Percentiles rank a stretch among this genome's conserved stretches.
These are phyloP conservation scores for Anguilla obscura DNA, from an alignment of 2,797 vertebrate species.

Conservation along the genomic window DNA sequence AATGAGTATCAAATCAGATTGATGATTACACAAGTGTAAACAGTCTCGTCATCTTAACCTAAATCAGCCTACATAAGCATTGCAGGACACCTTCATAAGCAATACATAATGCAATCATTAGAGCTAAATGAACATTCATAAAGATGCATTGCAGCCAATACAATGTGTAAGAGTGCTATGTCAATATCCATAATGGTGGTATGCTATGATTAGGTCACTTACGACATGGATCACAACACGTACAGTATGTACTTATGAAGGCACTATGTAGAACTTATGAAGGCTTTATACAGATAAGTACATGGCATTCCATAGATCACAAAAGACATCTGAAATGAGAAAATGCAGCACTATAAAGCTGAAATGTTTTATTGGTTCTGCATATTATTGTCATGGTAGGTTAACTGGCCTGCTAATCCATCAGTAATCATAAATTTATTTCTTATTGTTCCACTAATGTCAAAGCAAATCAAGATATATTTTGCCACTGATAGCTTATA, in stretches of 20 bases:
- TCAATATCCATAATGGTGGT: background rate
- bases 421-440: background rate
- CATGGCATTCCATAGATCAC: background rate
- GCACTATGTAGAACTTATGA: background rate
- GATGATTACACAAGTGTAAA: background rate
- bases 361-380: background rate
- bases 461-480: background rate
- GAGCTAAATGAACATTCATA: background rate
- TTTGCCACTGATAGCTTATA: background rate
- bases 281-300: background rate
- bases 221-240: background rate
- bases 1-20: background rate
- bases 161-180: background rate
- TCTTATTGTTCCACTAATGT: background rate
- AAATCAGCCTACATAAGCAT: background rate
- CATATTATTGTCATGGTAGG: background rate
- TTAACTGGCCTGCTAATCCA: slow-evolving; percentile 1
- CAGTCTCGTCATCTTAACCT: background rate
- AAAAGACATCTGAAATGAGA: background rate
- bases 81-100: background rate
- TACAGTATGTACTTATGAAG: background rate
- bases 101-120: background rate
- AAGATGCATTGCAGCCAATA: background rate
- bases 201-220: background rate
- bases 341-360: background rate